phyloP scores from a whole-genome alignment of 53 echinoderm and acorn worm genomes.

The Actinopyga echinites region DNA sequence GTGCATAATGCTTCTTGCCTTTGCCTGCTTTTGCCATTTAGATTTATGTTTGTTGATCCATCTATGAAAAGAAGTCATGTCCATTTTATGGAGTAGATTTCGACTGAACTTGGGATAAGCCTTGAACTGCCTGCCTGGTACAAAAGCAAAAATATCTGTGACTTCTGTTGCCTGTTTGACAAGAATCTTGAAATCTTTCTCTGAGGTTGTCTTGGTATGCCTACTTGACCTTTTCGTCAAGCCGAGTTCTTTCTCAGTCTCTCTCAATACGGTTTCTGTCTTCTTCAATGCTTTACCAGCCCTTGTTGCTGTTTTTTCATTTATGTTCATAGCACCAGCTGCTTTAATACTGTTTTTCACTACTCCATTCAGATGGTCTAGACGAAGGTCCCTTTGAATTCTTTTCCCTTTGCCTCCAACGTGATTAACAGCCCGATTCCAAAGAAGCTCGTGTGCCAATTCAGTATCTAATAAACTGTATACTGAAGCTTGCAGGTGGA shows the following conservation, averaged over 20 bases:
- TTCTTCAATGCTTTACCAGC: background rate
- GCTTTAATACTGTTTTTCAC: conserved; percentile 9
- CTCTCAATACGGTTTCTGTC: background rate
- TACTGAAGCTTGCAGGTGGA: conserved; percentile 19
- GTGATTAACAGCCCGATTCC: conserved; percentile 35
- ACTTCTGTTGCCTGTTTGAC: background rate
- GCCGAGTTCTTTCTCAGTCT: background rate
- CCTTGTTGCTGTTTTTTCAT: background rate
- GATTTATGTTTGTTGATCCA: background rate
- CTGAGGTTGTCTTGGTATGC: background rate
- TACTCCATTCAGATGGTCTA: conserved; percentile 32
- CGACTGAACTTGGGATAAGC: background rate
- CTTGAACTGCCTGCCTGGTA: background rate
- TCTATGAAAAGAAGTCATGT: background rate
- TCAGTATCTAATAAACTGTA: conserved; percentile 5
- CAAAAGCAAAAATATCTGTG: background rate
- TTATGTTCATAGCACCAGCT: conserved; percentile 3
- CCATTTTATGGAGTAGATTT: background rate
- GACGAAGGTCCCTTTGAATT: conserved; percentile 16
- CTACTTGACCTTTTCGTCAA: background rate
- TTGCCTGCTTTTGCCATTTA: background rate
- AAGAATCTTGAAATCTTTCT: background rate
- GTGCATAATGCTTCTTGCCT: no score
- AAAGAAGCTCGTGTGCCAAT: conserved; percentile 13
- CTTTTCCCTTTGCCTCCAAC: conserved; percentile 21